These are phyloP conservation scores for Motacilla tschutschensis DNA, from an alignment of 2,113 vertebrate genomes.

Conservation along the genomic window DNA sequence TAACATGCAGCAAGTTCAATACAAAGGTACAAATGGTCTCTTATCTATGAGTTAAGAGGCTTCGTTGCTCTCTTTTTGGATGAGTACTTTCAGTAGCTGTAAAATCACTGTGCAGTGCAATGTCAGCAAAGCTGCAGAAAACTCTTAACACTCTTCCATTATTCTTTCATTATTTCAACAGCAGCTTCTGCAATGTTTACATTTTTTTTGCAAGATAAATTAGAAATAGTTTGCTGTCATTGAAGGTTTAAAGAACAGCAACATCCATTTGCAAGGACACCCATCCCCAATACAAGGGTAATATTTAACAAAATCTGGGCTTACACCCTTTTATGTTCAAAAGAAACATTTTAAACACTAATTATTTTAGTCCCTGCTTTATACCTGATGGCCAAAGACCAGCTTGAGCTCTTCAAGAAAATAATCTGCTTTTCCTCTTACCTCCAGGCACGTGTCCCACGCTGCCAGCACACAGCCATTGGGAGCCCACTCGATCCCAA, in stretches of 20 bases:
- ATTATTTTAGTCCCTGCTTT: not conserved
- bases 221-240: not conserved
- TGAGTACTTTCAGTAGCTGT: not conserved
- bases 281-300: not conserved
- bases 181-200: not conserved
- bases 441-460: slow-evolving; percentile 94
- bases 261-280: not conserved
- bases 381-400: not conserved
- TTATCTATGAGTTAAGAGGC: not conserved
- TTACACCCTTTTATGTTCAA: not conserved
- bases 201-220: not conserved
- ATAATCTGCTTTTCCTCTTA: slow-evolving; percentile 37
- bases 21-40: not conserved
- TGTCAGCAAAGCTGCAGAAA: not conserved
- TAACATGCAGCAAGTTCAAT: not conserved
- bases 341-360: not conserved
- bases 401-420: not conserved
- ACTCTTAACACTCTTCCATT: not conserved
- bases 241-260: not conserved
- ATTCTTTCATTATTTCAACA: not conserved
- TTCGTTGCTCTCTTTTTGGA: not conserved
- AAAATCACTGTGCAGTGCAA: not conserved
- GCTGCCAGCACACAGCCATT: slow-evolving; percentile 92
- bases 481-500: slow-evolving; percentile 93
- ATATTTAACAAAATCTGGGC: not conserved